Percentiles rank a stretch among this genome's conserved stretches.
These are phyloP conservation scores for Stenolophus ochropezus DNA, from an alignment of 2,888 invertebrate genomes.

Conservation along the genomic window DNA sequence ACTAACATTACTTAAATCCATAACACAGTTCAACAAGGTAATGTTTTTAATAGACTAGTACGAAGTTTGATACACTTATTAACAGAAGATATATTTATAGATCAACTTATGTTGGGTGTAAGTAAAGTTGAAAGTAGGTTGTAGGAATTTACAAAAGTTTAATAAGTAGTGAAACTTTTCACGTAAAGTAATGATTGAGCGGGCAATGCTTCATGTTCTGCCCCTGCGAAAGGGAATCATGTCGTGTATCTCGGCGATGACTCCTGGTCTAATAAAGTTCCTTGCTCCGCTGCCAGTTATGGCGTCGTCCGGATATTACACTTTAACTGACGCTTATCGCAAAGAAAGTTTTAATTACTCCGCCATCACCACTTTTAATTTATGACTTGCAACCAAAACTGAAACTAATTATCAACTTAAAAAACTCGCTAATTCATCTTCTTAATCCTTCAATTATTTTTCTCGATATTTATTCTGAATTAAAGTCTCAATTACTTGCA, in stretches of 20 bases:
- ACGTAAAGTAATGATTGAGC: too few relatives aligned
- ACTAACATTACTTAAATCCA: too few relatives aligned
- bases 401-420: slow-evolving; percentile 49
- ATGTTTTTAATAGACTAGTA: too few relatives aligned
- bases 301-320: slow-evolving; percentile 25
- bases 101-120: too few relatives aligned
- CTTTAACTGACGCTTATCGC: slow-evolving; percentile 41
- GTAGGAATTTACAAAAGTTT: too few relatives aligned
- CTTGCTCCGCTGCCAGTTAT: slow-evolving; percentile 4
- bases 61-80: too few relatives aligned
- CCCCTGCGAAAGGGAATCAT: too few relatives aligned
- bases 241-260: neutral
- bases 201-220: too few relatives aligned
- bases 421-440: slow-evolving; percentile 33
- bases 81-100: too few relatives aligned
- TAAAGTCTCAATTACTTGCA: neutral
- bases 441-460: slow-evolving; percentile 3
- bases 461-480: neutral
- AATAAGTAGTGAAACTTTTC: too few relatives aligned
- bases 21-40: too few relatives aligned
- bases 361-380: slow-evolving; percentile 53
- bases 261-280: slow-evolving; percentile 32
- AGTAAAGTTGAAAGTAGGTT: too few relatives aligned
- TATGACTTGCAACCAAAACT: slow-evolving; percentile 45
- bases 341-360: slow-evolving; percentile 53